phyloP scores from a whole-genome alignment of 1,140 invertebrate species.

The Adelges cooleyi region DNA sequence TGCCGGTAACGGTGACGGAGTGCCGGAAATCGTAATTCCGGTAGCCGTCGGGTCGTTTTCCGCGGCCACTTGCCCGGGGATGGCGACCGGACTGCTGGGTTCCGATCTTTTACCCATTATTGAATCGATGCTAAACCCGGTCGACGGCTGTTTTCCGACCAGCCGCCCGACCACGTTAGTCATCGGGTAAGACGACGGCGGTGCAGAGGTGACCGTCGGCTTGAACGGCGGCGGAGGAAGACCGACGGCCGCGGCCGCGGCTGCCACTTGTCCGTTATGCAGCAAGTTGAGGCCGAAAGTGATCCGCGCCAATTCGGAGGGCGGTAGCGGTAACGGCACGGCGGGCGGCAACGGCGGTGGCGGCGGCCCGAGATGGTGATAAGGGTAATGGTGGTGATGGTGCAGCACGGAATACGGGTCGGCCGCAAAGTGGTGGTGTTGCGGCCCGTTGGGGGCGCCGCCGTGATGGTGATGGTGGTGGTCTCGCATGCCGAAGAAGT shows the following conservation, averaged over 20 bases:
- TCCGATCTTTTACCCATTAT: constrained; percentile 40
- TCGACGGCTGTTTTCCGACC: constrained; percentile 36
- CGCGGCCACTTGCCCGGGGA: not conserved
- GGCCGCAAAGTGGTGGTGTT: constrained; percentile 35
- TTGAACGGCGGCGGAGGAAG: constrained; percentile 38
- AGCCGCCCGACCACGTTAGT: constrained; percentile 32
- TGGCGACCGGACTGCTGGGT: not conserved
- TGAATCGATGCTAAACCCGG: constrained; percentile 45
- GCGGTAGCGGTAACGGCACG: constrained; percentile 41
- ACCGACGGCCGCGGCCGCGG: constrained; percentile 35
- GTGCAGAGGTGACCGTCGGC: constrained; percentile 43
- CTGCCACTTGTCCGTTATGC: constrained; percentile 39
- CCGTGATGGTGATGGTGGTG: constrained; percentile 38
- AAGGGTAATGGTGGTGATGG: constrained; percentile 36
- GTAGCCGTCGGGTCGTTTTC: not conserved
- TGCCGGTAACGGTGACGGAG: not conserved
- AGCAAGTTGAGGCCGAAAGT: constrained; percentile 40
- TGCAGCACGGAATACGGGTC: constrained; percentile 26
- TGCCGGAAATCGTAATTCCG: not conserved
- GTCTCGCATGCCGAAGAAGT: constrained; percentile 41
- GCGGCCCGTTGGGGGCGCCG: constrained; percentile 40
- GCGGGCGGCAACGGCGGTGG: constrained; percentile 38
- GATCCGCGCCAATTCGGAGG: constrained; percentile 41
- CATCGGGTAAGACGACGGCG: constrained; percentile 42
- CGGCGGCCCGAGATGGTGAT: constrained; percentile 40